Conservation (phyloP, 2,113 vertebrate genomes). For the Willisornis vidua region DNA sequence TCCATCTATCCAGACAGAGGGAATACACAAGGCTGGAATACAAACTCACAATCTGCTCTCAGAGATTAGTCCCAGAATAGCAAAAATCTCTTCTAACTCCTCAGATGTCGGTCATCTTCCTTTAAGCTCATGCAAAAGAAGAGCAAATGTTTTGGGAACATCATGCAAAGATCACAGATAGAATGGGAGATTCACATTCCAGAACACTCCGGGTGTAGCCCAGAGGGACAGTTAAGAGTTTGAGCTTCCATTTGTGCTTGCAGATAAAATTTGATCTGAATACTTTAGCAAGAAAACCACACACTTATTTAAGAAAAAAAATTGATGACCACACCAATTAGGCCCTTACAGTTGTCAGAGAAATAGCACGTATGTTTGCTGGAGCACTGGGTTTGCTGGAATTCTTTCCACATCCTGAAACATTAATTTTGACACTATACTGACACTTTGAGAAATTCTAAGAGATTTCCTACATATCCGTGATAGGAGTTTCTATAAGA, state of each 20-base stretch:
- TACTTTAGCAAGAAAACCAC: not conserved
- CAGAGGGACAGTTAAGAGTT: not conserved
- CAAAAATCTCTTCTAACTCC: not conserved
- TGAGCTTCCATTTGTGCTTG: not conserved
- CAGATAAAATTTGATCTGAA: conserved; percentile 17
- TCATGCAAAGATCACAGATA: conserved; percentile 37
- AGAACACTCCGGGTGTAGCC: not conserved
- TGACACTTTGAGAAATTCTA: not conserved
- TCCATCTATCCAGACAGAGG: not conserved
- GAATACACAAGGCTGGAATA: not conserved
- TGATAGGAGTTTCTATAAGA: not conserved
- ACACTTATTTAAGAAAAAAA: not conserved
- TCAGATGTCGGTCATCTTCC: not conserved
- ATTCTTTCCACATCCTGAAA: not conserved
- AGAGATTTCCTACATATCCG: not conserved
- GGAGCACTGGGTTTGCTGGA: not conserved
- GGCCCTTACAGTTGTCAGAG: not conserved
- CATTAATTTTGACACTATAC: not conserved
- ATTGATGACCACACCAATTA: not conserved
- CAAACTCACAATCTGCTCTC: not conserved
- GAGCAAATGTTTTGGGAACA: not conserved
- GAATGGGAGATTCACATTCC: conserved; percentile 29
- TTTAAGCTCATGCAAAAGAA: conserved; percentile 23
- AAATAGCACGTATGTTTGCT: not conserved
- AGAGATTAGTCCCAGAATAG: not conserved